Percentiles rank a stretch among this genome's conserved stretches.
These are phyloP conservation scores for Meloidogyne exigua DNA, from an alignment of 1,140 invertebrate species.

Conservation along the genomic window DNA sequence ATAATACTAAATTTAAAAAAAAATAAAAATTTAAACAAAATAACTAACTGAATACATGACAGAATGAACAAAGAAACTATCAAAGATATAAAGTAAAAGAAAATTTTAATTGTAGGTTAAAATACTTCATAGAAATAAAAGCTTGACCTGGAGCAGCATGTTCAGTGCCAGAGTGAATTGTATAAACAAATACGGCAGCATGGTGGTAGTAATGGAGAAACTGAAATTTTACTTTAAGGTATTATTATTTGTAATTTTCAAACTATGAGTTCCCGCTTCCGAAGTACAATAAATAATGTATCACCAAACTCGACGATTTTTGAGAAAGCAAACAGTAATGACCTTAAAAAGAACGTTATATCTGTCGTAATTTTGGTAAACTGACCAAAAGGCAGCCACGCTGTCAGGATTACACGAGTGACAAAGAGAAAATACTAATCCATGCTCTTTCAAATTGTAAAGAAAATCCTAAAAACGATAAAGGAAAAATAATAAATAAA, in stretches of 20 bases:
- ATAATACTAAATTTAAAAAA: slow-evolving; percentile 76
- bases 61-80: slow-evolving; percentile 96
- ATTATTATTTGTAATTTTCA: background rate
- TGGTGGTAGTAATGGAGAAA: slow-evolving; percentile 69
- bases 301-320: slow-evolving; percentile 64
- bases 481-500: background rate
- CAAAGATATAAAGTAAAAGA: slow-evolving; percentile 68
- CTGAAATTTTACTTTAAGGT: background rate
- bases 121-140: slow-evolving; percentile 73
- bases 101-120: background rate
- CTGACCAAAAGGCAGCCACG: slow-evolving; percentile 77
- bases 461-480: slow-evolving; percentile 55
- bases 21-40: background rate
- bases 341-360: background rate
- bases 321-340: slow-evolving; percentile 57
- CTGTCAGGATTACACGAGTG: slow-evolving; percentile 74
- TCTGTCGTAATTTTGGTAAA: background rate
- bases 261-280: slow-evolving; percentile 57
- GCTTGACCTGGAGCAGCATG: slow-evolving; percentile 90
- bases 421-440: slow-evolving; percentile 67
- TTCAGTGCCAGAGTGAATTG: slow-evolving; percentile 87
- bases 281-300: slow-evolving; percentile 62
- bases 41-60: slow-evolving; percentile 74
- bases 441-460: slow-evolving; percentile 51
- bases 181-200: slow-evolving; percentile 79